phyloP scores from a whole-genome alignment of 2,113 vertebrate species.

The Megaceryle maxima region DNA sequence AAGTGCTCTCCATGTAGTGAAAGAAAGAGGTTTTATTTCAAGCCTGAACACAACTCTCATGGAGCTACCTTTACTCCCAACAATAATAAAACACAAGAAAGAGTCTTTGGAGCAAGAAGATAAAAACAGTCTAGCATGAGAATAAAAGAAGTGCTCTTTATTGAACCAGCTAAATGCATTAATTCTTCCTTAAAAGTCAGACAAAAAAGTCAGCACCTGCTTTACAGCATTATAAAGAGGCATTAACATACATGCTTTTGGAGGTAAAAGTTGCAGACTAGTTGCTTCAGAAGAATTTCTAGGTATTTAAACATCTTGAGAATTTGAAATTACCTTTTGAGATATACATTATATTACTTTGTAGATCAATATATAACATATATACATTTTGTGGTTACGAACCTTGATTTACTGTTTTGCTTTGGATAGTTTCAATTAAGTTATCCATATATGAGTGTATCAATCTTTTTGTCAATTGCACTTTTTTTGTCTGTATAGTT shows the following conservation, averaged over 20 bases:
- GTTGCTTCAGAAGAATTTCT: background rate
- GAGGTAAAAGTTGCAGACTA: background rate
- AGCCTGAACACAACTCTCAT: background rate
- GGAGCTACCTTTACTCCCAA: background rate
- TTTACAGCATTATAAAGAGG: background rate
- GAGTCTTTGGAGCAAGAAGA: background rate
- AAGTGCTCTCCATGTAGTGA: background rate
- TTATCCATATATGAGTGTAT: background rate
- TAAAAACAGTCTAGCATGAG: background rate
- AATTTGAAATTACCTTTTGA: background rate
- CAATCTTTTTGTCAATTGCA: background rate
- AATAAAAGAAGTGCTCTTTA: background rate
- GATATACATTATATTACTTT: background rate
- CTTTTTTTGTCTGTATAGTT: background rate
- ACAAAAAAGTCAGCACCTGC: background rate
- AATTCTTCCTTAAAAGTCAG: background rate
- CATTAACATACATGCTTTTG: background rate
- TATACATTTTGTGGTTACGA: background rate
- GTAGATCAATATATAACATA: background rate
- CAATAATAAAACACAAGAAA: background rate
- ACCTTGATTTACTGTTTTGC: background rate
- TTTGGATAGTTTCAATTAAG: background rate
- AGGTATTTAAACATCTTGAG: background rate
- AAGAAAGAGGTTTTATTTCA: background rate
- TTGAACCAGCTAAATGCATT: background rate